These are phyloP conservation scores for Argopecten irradians DNA, from an alignment of 1,140 invertebrate genomes.

Conservation along the genomic window DNA sequence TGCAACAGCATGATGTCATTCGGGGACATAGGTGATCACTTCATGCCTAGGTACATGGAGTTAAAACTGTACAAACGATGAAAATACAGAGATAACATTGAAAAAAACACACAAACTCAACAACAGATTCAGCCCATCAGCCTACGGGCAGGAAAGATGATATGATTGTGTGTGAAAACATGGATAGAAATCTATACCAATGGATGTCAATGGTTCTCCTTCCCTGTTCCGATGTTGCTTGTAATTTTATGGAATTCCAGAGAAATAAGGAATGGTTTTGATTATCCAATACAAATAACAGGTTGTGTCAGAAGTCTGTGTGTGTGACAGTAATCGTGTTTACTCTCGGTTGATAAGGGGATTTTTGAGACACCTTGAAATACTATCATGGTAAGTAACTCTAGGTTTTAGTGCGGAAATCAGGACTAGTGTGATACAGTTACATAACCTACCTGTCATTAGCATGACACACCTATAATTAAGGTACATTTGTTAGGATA, in stretches of 20 bases:
- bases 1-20: slow-evolving; percentile 9
- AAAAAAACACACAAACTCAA: background rate
- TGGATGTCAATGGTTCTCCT: background rate
- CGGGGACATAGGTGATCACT: slow-evolving; percentile 5
- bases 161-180: background rate
- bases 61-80: background rate
- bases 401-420: background rate
- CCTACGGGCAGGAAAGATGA: background rate
- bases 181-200: background rate
- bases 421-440: background rate
- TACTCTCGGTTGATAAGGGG: background rate
- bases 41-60: background rate
- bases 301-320: background rate
- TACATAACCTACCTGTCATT: background rate
- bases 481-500: background rate
- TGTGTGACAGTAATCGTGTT: background rate
- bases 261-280: background rate
- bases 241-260: background rate
- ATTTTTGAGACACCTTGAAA: background rate
- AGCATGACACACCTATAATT: background rate
- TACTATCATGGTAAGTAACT: slow-evolving; percentile 15
- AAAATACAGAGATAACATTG: background rate
- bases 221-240: background rate
- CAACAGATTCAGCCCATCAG: background rate
- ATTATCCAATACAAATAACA: background rate